phyloP scores from a whole-genome alignment of 1,140 invertebrate species.

The Teleogryllus occipitalis region DNA sequence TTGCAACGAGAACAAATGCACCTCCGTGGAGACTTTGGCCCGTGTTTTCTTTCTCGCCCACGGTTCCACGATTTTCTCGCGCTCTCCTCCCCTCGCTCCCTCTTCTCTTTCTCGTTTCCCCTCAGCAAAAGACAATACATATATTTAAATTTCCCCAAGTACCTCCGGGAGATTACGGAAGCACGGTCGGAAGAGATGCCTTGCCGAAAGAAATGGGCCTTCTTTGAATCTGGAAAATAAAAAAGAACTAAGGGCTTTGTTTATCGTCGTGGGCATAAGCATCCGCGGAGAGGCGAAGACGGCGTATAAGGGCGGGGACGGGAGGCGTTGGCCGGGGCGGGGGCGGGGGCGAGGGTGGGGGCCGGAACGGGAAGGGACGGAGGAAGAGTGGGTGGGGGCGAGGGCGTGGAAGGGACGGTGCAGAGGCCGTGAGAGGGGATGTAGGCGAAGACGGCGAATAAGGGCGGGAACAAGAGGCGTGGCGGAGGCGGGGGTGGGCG shows the following conservation, averaged over 20 bases:
- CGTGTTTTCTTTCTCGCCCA: not conserved
- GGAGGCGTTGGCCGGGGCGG: no score
- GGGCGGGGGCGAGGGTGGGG: no score
- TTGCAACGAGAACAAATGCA: no score
- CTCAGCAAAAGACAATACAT: not conserved
- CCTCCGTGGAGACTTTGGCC: not conserved
- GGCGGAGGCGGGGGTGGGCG: no score
- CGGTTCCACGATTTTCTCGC: not conserved
- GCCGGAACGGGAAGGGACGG: not conserved
- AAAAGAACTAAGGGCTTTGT: not conserved
- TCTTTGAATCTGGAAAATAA: not conserved
- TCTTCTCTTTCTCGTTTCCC: not conserved
- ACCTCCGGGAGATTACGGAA: constrained; percentile 2
- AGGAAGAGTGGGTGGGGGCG: no score
- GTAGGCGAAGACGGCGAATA: no score
- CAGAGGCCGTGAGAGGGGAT: no score
- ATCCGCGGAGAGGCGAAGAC: not conserved
- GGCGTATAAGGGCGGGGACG: not conserved
- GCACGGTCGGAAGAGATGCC: not conserved
- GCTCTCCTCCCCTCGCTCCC: not conserved
- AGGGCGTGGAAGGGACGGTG: no score
- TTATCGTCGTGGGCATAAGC: not conserved
- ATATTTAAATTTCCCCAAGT: not conserved
- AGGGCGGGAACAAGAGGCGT: no score
- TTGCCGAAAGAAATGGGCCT: not conserved